Base-by-base conservation (phyloP, 2,113 vertebrate genomes). In the Pleuronectes platessa region DNA sequence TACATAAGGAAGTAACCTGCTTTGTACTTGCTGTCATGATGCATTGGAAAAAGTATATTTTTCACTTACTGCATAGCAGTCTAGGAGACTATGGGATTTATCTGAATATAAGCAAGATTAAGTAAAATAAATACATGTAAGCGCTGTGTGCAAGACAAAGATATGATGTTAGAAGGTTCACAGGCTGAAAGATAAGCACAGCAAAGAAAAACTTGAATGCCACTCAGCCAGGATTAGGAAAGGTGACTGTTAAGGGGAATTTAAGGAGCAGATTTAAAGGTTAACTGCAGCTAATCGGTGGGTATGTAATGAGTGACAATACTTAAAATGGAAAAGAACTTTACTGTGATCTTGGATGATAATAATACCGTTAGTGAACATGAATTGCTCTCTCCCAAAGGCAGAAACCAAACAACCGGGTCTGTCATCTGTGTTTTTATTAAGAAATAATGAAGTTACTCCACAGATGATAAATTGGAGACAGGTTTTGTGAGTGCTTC, bases 181-280 rank as follows among this genome's bases (percentile, higher is more conserved):
- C 74, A 65, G 63, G 42, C 80, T 78, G 65, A 62, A 76, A 76
- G 68, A 76, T 56, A 83, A 86, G 77, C 86, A 78, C 73, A 85
- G 79, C 80, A 88, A 88, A 88, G 71, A 78, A 81, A 86, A 45
- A 27, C 9, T 54, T 64, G 11, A 74, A 78, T 60, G 76, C 74
- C 69, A 63, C 63, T 83, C 74, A 78, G 83, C 74, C 71, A 78
- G 76, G 58, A 76, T 49, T 66, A 72, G 65, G 62, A 59, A 45
- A 75, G 59, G 77, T 51, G 66, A 60, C 71, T 59, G 53, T 60
- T 65, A 58, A n/a, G 3, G 69, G 61, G 67, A 65, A 11, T 31
- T 58, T 40, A 49, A 68, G 42, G 69, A 65, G 67, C 45, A 54
- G 24, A 23, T 40, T 74, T 58, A 74, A 61, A 61, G 58, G 55